A percentile compares a stretch with the other conserved stretches of the same genome.
Evolutionary conservation across 2,113 vertebrate genomes (phyloP).

Genomic region (Hassar affinis): DNA sequence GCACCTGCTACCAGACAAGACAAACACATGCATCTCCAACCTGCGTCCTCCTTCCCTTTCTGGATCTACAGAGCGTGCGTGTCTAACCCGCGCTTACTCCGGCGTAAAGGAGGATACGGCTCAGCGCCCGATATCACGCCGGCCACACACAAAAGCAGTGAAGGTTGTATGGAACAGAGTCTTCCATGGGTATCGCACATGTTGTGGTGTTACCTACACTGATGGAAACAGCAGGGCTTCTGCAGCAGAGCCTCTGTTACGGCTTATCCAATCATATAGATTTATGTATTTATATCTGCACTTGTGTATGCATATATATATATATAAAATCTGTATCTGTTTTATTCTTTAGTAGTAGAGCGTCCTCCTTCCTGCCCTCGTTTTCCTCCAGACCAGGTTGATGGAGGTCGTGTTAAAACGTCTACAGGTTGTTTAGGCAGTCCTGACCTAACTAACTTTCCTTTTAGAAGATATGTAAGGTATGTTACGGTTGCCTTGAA

Average conservation of each 20-base stretch:
- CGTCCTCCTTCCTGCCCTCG: constrained; percentile 12
- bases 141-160: neutral
- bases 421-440: too few species aligned
- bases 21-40: neutral
- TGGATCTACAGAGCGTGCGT: neutral
- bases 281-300: neutral
- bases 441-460: neutral
- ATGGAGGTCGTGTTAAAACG: neutral
- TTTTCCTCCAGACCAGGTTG: neutral
- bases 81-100: neutral
- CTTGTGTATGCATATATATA: too few species aligned
- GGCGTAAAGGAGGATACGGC: too few species aligned
- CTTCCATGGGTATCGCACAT: neutral
- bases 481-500: constrained; percentile 4
- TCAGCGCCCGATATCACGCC: too few species aligned
- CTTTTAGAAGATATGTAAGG: neutral
- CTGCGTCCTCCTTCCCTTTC: neutral
- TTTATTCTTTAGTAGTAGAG: neutral
- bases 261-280: neutral
- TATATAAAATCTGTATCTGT: neutral
- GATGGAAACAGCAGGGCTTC: too few species aligned
- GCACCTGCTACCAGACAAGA: constrained; percentile 33
- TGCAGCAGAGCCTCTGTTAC: neutral
- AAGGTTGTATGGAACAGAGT: neutral
- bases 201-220: too few species aligned